These are phyloP conservation scores for Meganola albula DNA, from an alignment of 2,888 invertebrate genomes.

Conservation along the genomic window DNA sequence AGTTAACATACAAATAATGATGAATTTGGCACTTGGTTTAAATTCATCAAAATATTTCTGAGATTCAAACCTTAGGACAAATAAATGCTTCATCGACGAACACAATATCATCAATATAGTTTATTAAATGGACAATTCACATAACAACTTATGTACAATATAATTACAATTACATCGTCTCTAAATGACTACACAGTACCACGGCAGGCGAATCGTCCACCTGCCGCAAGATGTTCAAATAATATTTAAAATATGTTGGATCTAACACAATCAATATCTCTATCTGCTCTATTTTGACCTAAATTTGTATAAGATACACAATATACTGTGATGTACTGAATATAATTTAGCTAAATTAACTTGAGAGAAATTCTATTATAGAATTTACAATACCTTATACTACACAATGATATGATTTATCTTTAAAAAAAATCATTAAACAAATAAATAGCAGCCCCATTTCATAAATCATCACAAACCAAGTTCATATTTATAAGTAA, in stretches of 20 bases:
- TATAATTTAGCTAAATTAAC: constrained; percentile 32
- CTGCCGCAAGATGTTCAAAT: too few relatives aligned
- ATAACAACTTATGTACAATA: constrained; percentile 69
- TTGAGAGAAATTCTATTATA: constrained; percentile 35
- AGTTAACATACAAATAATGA: constrained; percentile 41
- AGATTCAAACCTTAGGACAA: constrained; percentile 61
- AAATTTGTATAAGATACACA: constrained; percentile 27
- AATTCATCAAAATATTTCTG: constrained; percentile 45
- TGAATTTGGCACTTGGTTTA: constrained; percentile 63
- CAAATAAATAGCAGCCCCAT: constrained; percentile 34
- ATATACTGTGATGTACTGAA: constrained; percentile 44
- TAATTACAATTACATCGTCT: constrained; percentile 56
- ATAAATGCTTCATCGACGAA: constrained; percentile 59
- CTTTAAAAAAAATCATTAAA: constrained; percentile 32
- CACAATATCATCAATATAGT: constrained; percentile 26
- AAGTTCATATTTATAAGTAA: constrained; percentile 39
- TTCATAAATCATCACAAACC: constrained; percentile 43
- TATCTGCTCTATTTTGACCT: constrained; percentile 13
- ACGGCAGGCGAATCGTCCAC: too few relatives aligned
- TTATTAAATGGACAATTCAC: constrained; percentile 52
- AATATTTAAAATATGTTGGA: constrained; percentile 19
- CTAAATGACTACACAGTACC: constrained; percentile 32
- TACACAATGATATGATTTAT: constrained; percentile 53
- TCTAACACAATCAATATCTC: constrained; percentile 15
- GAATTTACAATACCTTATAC: constrained; percentile 36